These are phyloP conservation scores for Platorchestia sp. DNA, from an alignment of 1,140 invertebrate genomes.

Conservation along the genomic window DNA sequence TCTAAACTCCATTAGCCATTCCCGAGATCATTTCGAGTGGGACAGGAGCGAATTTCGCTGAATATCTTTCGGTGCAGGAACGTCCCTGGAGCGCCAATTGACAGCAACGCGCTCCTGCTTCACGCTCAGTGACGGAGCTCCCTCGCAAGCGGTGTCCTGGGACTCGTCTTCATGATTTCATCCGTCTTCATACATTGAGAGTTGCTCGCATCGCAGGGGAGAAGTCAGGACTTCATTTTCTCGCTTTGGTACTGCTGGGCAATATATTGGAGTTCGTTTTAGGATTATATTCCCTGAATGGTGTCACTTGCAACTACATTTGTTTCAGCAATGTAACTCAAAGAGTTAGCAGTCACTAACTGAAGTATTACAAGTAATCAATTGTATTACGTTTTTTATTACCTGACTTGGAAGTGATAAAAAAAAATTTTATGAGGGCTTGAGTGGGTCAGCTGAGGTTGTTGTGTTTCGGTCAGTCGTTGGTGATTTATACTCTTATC, in stretches of 20 bases:
- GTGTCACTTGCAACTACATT: neutral
- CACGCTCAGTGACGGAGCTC: neutral
- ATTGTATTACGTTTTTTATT: neutral
- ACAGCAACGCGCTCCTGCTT: neutral
- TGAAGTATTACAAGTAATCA: neutral
- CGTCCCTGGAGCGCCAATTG: neutral
- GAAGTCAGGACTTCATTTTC: neutral
- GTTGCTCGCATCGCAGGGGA: neutral
- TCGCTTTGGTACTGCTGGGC: neutral
- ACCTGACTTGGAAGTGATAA: neutral
- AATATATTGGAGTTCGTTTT: neutral
- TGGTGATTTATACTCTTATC: neutral
- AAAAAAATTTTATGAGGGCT: neutral
- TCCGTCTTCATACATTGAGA: neutral
- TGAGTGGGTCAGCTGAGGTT: neutral
- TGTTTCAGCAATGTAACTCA: neutral
- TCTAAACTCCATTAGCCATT: conserved; percentile 46
- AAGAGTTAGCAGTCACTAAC: neutral
- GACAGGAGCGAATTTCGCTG: conserved; percentile 7
- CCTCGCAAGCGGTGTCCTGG: neutral
- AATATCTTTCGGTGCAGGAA: conserved; percentile 20
- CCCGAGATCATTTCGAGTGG: conserved; percentile 31
- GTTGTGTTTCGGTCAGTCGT: too few relatives aligned
- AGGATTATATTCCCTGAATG: neutral
- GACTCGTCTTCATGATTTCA: neutral